These are phyloP conservation scores for Tretioscincus oriximinensis DNA, from an alignment of 2,113 vertebrate species.

Conservation along the genomic window DNA sequence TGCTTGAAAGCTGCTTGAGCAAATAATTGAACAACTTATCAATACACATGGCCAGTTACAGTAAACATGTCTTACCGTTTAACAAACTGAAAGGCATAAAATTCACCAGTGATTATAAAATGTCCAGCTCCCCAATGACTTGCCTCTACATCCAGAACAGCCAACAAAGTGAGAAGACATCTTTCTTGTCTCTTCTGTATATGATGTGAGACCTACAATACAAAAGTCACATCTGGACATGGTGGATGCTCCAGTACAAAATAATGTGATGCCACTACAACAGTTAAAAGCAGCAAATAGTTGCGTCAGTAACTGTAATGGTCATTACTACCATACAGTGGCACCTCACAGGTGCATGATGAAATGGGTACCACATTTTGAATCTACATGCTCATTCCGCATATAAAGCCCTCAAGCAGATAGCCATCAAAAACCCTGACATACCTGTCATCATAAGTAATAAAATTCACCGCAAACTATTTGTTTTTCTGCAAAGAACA, in stretches of 20 bases:
- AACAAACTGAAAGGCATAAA: background rate
- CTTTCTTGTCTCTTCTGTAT: background rate
- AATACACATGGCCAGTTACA: background rate
- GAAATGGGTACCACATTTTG: background rate
- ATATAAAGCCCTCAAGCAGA: background rate
- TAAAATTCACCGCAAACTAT: background rate
- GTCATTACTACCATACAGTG: background rate
- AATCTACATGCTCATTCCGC: background rate
- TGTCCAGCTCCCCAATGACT: background rate
- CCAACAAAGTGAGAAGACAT: slow-evolving; percentile 6
- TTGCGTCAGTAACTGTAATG: background rate
- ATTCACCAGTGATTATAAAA: background rate
- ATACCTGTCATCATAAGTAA: background rate
- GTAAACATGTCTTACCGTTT: background rate
- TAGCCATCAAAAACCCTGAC: background rate
- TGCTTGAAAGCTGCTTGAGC: background rate
- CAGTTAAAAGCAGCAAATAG: background rate
- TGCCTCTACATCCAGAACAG: background rate
- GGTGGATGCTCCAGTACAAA: background rate
- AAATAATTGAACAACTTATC: background rate
- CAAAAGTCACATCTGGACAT: background rate
- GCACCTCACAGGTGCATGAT: background rate
- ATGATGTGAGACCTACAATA: background rate
- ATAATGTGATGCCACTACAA: background rate
- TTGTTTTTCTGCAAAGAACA: slow-evolving; percentile 5